A percentile compares a stretch with the other conserved stretches of the same genome.
These are phyloP conservation scores for Seriola dumerili DNA, from an alignment of 2,113 vertebrate genomes.

Conservation along the genomic window DNA sequence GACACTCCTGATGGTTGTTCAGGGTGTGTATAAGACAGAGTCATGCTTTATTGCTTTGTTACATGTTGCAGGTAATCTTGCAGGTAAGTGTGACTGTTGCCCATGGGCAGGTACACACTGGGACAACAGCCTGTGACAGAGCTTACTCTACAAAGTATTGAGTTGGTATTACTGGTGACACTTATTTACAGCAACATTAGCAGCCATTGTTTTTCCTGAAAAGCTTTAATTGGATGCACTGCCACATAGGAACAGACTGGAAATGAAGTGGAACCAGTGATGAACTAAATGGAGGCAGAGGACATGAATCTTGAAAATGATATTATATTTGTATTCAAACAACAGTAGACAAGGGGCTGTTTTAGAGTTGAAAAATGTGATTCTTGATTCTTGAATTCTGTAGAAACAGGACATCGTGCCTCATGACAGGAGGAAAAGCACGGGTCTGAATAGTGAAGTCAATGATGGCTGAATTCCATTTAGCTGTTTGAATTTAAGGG, in stretches of 20 bases:
- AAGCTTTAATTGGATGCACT: not conserved
- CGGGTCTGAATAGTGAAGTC: not conserved
- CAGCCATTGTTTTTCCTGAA: too few species aligned
- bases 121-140: too few species aligned
- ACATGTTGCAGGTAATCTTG: too few species aligned
- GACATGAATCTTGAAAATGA: too few species aligned
- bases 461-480: not conserved
- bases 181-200: not conserved
- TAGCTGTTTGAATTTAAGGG: not conserved
- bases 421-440: not conserved
- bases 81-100: too few species aligned
- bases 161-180: not conserved
- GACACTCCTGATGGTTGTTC: too few species aligned
- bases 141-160: not conserved
- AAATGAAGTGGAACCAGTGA: not conserved
- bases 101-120: too few species aligned
- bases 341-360: not conserved
- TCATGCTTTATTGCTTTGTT: too few species aligned
- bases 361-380: too few species aligned
- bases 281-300: not conserved
- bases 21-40: too few species aligned
- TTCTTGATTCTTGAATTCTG: too few species aligned
- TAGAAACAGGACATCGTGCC: not conserved
- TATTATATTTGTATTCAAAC: too few species aligned
- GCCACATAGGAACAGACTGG: not conserved